A percentile compares a stretch with the other conserved stretches of the same genome.
These are phyloP conservation scores for Argentina silus DNA, from an alignment of 2,797 vertebrate genomes.

Conservation along the genomic window DNA sequence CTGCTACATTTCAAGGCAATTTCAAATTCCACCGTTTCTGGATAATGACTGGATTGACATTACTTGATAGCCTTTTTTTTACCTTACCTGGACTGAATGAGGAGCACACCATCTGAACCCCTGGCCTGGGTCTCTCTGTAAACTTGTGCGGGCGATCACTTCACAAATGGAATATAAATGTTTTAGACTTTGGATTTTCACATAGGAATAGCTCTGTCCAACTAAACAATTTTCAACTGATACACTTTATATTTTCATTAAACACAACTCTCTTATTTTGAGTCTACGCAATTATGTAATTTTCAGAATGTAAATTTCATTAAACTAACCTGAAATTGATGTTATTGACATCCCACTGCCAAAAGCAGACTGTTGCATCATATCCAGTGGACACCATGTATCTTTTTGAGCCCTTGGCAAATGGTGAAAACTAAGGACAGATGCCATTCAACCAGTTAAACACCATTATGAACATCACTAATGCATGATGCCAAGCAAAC, in stretches of 20 bases:
- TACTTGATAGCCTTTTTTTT: too few species aligned
- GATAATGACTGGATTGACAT: too few species aligned
- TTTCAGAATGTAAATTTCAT: not conserved
- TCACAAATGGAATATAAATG: slow-evolving; percentile 1
- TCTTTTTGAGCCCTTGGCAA: slow-evolving; percentile 90
- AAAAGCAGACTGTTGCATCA: slow-evolving; percentile 96
- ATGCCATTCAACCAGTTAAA: slow-evolving; percentile 20
- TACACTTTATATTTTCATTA: not conserved
- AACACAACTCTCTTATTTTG: too few species aligned
- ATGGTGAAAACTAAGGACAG: slow-evolving; percentile 90
- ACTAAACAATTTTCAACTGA: too few species aligned
- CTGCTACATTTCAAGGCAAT: not conserved
- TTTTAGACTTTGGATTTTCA: not conserved
- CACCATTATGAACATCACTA: not conserved
- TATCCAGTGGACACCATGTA: slow-evolving; percentile 98
- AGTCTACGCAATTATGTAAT: too few species aligned
- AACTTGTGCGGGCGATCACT: slow-evolving; percentile 95
- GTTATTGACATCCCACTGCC: slow-evolving; percentile 94
- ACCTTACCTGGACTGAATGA: slow-evolving; percentile 95
- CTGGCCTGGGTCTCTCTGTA: slow-evolving; percentile 91
- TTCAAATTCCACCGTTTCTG: too few species aligned
- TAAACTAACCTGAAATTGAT: slow-evolving; percentile 88
- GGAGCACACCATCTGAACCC: slow-evolving; percentile 95
- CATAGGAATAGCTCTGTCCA: not conserved
- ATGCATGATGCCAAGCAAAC: not conserved